Base-by-base conservation (phyloP, 2,888 invertebrate genomes). In the Ophraella communa region DNA sequence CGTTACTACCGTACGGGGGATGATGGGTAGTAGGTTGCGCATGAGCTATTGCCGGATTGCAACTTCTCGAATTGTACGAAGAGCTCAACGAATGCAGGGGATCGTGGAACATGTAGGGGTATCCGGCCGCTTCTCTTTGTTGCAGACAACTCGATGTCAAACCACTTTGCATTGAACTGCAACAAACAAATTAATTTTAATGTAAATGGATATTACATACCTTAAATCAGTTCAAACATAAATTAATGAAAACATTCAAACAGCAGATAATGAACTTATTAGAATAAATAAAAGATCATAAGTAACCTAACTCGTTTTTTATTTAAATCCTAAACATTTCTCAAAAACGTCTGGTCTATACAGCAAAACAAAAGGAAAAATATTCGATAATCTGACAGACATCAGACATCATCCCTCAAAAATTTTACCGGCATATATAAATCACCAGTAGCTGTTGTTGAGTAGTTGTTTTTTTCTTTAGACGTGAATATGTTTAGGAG, bases 81-180 rank as follows among this genome's bases (percentile, higher is more conserved):
- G 89, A 88, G 75, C 90, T 88, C 67, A 91, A 83, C 61, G 91
- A 89, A 79, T 88, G 88, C 63, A 95, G 86, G 66, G 94, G 94
- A 84, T 95, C 94, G 75, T 92, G 85, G 83, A 95, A 95, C 91
- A 95, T 95, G 85, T 95, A 95, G 35, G 94, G 94, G 83, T 94
- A 94, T 60, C 91, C 91, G 39, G 79, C 78, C 78, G 80, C 80
- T 79, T 92, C 91, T 63, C 93, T 86, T 83, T 93, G 94, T 82
- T 93, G 95, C 74, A 92, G 89, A 82, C 92, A 95, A 82, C 91
- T 94, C 75, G 93, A 93, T 73, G 91, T 91, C 79, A 91, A 81
- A 73, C 89, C 90, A 67, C 90, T 87, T 60, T 94, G 89, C 94
- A 95, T 95, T 67, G 94, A 91, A 84, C 95, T 95, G 87, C 73